Percentiles rank a stretch among this genome's conserved stretches.
These are phyloP conservation scores for Ictalurus furcatus DNA, from an alignment of 2,113 vertebrate species.

Conservation along the genomic window DNA sequence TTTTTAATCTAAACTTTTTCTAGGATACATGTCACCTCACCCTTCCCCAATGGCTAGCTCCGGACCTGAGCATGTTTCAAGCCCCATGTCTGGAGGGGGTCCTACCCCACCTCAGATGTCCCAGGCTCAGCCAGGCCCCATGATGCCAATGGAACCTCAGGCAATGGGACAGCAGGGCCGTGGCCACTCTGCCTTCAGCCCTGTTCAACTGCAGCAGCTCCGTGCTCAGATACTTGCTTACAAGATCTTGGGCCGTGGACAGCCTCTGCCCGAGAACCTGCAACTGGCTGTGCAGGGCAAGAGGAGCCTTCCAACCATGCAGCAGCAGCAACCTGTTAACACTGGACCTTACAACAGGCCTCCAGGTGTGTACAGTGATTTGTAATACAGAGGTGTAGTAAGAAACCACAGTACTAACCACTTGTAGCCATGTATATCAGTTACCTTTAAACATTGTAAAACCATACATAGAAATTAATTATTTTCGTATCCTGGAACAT, in stretches of 20 bases:
- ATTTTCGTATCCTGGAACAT: background rate
- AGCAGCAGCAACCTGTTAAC: conserved; percentile 70
- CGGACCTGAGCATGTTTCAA: conserved; percentile 88
- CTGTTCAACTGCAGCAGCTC: conserved; percentile 94
- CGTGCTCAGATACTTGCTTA: conserved; percentile 97
- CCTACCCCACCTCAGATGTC: conserved; percentile 94
- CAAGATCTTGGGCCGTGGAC: conserved; percentile 94
- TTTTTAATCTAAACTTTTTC: conserved; percentile 18
- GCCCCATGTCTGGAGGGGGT: conserved; percentile 92
- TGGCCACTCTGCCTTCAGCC: conserved; percentile 91
- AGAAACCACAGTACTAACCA: background rate
- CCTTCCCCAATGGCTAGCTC: conserved; percentile 83
- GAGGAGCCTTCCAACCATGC: conserved; percentile 92
- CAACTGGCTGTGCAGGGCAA: conserved; percentile 97
- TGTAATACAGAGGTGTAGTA: background rate
- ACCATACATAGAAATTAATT: background rate
- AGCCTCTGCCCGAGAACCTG: conserved; percentile 93
- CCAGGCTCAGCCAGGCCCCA: conserved; percentile 80
- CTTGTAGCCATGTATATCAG: background rate
- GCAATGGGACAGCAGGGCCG: conserved; percentile 83
- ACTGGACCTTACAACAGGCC: conserved; percentile 82
- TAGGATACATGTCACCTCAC: conserved; percentile 95
- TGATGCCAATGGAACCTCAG: conserved; percentile 88
- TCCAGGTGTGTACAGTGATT: conserved; percentile 73
- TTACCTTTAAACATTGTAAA: background rate